Evolutionary conservation across 2,797 vertebrate species (phyloP), one percentile per base, ranked within the genome.

Genomic region (Xerus rutilus): DNA sequence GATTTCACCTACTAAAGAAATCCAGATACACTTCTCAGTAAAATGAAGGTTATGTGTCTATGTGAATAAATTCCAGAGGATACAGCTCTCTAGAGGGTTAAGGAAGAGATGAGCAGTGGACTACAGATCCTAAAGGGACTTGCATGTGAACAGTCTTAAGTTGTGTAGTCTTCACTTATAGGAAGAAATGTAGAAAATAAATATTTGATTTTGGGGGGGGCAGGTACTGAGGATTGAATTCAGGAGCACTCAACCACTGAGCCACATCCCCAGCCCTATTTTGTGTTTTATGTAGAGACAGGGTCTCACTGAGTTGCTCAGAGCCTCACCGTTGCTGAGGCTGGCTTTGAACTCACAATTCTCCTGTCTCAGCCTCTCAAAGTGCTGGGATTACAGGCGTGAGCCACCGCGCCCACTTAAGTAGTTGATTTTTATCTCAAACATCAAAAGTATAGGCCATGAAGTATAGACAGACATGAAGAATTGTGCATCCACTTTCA

Each of bases 141-240:
- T 81, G 57, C 43, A 73, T 92, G 25, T 95, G 49, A 88, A 83
- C 12, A 93, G 39, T 85, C 65, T 86, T 59, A 89, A 73, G 21
- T 52, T 93, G 54, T 64, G n/a, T 30, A 89, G 25, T 97, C 23
- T 88, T 96, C 6, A 69, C 25, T 72, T 86, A 95, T 11, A 79
- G 83, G 43, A 92, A 92, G 54, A 87, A 88, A 93, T 96, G 10
- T 73, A 89, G 59, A 86, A 91, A 95, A 93, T 52, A 88, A 92
- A 70, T 64, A 28, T 28, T 78, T 74, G 20, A 11, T 67, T 91
- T 90, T 88, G n/a, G n/a, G 39, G 39, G 39, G 39, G 39, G 39
- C n/a, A n/a, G 3, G 39, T 39, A 39, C 39, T 39, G 39, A 39
- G 39, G 39, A 39, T 39, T 39, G 39, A 39, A 39, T 39, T 39